Evolutionary conservation across 1,140 invertebrate species (phyloP), one percentile per base, ranked within the genome.

Genomic region (Olivierus martensii): DNA sequence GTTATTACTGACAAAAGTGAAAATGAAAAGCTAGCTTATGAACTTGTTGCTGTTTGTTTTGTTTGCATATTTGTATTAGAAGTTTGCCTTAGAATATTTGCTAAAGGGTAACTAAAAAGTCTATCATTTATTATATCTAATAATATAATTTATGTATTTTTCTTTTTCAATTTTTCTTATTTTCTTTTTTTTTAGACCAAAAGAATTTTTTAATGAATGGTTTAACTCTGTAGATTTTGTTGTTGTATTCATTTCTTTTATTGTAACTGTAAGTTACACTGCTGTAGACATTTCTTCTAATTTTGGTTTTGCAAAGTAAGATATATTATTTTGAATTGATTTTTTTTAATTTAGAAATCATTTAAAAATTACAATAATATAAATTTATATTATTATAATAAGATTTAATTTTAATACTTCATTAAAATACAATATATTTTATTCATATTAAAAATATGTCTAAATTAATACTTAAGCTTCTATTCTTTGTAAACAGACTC

Each of bases 161-260:
- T n/a, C n/a, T n/a, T n/a, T n/a, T n/a, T n/a, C n/a, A n/a, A 28
- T 28, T 28, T 45, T 53, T 48, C 7, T 52, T 18, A 19, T 18
- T 15, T 11, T 41, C 53, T 55, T 51, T 44, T 51, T 50, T 56
- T 61, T 57, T 54, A 69, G 66, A 11, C 46, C 55, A 0, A 52
- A 52, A 15, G 37, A 55, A 15, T 71, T 69, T 55, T 74, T 74
- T 57, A 57, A 59, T 51, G 64, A 65, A 46, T 69, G 69, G 63
- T 65, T 70, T 58, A 73, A 74, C 58, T 55, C 67, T 5, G 55
- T 73, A 12, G 73, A 75, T 60, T 66, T 69, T 56, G 59, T 68
- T n/a, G 64, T 75, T 34, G 67, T 75, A 2, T 46, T 73, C 0
- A 58, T 67, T 28, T 69, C 71, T 7, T 74, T 74, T 55, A 61